phyloP scores from a whole-genome alignment of 2,888 invertebrate species.

The Steromphala cineraria region DNA sequence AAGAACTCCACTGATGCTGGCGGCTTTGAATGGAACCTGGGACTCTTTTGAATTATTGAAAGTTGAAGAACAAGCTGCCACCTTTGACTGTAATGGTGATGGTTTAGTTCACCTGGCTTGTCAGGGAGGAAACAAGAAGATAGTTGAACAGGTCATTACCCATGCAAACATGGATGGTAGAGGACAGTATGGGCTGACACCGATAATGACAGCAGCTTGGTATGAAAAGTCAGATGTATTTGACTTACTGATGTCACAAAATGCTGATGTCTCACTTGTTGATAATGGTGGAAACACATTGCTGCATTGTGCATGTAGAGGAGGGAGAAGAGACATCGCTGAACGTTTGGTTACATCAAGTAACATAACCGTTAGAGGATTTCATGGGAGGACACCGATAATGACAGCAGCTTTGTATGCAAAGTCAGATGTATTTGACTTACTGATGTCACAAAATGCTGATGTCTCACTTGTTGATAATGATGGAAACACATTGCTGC shows the following conservation, averaged over 20 bases:
- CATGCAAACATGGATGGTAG: not conserved
- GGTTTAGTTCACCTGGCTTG: not conserved
- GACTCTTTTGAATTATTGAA: not conserved
- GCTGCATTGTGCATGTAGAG: not conserved
- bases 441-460: not conserved
- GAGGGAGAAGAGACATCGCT: not conserved
- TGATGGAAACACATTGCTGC: not conserved
- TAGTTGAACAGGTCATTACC: not conserved
- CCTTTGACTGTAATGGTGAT: not conserved
- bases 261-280: not conserved
- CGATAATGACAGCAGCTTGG: not conserved
- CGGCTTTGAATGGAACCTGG: not conserved
- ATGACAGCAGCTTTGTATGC: not conserved
- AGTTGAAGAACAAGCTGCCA: not conserved
- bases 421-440: not conserved
- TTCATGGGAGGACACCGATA: not conserved
- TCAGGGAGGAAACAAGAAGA: not conserved
- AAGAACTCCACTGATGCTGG: not conserved
- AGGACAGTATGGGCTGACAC: not conserved
- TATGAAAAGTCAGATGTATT: not conserved
- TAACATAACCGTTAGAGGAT: not conserved
- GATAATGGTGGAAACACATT: not conserved
- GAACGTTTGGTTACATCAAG: not conserved
- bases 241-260: not conserved
- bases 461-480: not conserved